A percentile compares a stretch with the other conserved stretches of the same genome.
Conservation (phyloP, 2,797 vertebrate genomes). For the Hafferia zeledoni region DNA sequence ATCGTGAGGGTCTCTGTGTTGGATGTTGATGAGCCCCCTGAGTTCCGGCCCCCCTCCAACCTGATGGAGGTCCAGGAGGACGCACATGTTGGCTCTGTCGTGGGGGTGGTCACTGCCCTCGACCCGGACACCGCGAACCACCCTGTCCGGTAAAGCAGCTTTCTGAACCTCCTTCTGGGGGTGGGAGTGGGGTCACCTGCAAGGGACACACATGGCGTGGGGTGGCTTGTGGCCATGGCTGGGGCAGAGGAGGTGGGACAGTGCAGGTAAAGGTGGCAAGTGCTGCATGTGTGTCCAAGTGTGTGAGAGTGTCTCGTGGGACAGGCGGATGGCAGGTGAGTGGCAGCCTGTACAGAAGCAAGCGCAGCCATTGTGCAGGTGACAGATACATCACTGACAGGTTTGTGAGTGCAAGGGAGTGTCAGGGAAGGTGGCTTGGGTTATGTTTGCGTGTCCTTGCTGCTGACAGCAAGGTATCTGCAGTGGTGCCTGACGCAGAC, state of each 20-base stretch:
- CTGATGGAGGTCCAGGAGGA: constrained; percentile 95
- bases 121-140: constrained; percentile 91
- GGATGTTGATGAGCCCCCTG: constrained; percentile 91
- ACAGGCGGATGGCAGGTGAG: background rate
- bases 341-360: background rate
- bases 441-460: background rate
- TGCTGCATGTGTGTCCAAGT: rapidly evolving
- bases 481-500: background rate
- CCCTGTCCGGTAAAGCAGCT: constrained; percentile 87
- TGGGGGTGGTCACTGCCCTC: constrained; percentile 88
- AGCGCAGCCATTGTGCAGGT: background rate
- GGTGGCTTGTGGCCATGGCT: rapidly evolving
- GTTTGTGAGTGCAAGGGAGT: background rate
- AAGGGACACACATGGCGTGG: rapidly evolving
- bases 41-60: constrained; percentile 85
- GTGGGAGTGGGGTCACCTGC: background rate
- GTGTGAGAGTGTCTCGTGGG: background rate
- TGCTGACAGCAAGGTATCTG: background rate
- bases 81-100: constrained; percentile 87
- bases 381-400: background rate
- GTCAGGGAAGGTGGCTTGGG: background rate
- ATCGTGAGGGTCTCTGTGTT: constrained; percentile 91
- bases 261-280: background rate
- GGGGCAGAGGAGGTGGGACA: background rate
- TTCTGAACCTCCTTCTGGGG: rapidly evolving